Base-by-base conservation (phyloP, 2,113 vertebrate genomes). In the Balaeniceps rex region DNA sequence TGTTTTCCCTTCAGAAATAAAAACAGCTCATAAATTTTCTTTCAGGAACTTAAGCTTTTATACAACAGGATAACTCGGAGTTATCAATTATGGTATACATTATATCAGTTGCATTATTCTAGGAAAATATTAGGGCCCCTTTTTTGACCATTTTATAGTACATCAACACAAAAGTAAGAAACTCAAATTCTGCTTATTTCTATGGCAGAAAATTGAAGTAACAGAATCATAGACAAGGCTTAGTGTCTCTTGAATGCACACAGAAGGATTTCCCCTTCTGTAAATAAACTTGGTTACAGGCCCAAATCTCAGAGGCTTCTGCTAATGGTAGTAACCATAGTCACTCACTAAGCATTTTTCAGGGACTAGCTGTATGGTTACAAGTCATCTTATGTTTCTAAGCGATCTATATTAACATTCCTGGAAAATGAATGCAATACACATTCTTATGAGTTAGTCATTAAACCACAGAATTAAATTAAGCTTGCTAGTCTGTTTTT, bases 381-480 rank as follows among this genome's bases (percentile, higher is more conserved):
- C 8, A 88, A 31, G 38, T 90, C 46, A 33, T 61, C 15, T 42
- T 76, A 7, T 47, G 36, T 86, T 91, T 52, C 58, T 61, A 61
- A 94, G 77, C 5, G 7, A 44, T 79, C 80, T 77, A 1, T 66
- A 54, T 71, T 74, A 91, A 42, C 40, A 46, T 71, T 55, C 21
- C 52, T 92, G 95, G 83, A 88, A 93, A 97, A 84, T 58, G 10
- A 93, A 77, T 60, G 81, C 87, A 71, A 38, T 36, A 40, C 60
- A 70, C 64, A 84, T 94, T 80, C 94, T 95, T 87, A n/a, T 3
- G 76, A 88, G 31, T 92, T 87, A 91, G 95, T 94, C 90, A 94
- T 80, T 95, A 92, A 97, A 93, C 94, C 96, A 92, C 95, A 94
- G 34, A 80, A 83, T 88, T 88, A 88, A 84, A 80, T 95, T 55